Conservation (phyloP, 2,888 invertebrate genomes). For the Fissipunctia ypsillon region DNA sequence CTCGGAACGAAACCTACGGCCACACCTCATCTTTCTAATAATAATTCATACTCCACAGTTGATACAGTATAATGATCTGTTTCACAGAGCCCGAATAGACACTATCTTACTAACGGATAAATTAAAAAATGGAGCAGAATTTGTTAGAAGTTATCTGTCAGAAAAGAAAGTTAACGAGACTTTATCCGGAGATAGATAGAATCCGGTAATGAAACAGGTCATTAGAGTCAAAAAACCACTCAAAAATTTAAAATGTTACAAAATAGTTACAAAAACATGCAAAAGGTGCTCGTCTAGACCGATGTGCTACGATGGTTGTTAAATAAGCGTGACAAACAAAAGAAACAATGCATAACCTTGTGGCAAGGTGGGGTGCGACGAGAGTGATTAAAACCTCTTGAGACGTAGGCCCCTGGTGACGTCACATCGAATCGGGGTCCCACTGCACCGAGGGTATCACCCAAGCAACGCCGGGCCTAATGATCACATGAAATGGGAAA, state of each 20-base stretch:
- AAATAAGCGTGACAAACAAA: conserved; percentile 67
- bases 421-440: conserved; percentile 83
- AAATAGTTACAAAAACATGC: conserved; percentile 33
- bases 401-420: conserved; percentile 54
- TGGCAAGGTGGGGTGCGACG: conserved; percentile 66
- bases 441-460: conserved; percentile 86
- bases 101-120: neutral
- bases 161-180: neutral
- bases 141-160: neutral
- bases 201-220: neutral
- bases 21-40: neutral
- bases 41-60: neutral
- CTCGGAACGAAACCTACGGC: neutral
- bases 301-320: conserved; percentile 50
- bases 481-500: conserved; percentile 59
- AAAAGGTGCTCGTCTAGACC: conserved; percentile 8
- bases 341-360: conserved; percentile 75
- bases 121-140: neutral
- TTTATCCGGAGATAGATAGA: neutral
- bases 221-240: neutral
- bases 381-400: conserved; percentile 69
- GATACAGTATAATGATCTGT: neutral
- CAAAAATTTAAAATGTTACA: neutral
- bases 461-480: conserved; percentile 84
- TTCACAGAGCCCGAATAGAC: neutral